Base-by-base conservation (phyloP, 2,888 invertebrate genomes). In the Pyralis farinalis region DNA sequence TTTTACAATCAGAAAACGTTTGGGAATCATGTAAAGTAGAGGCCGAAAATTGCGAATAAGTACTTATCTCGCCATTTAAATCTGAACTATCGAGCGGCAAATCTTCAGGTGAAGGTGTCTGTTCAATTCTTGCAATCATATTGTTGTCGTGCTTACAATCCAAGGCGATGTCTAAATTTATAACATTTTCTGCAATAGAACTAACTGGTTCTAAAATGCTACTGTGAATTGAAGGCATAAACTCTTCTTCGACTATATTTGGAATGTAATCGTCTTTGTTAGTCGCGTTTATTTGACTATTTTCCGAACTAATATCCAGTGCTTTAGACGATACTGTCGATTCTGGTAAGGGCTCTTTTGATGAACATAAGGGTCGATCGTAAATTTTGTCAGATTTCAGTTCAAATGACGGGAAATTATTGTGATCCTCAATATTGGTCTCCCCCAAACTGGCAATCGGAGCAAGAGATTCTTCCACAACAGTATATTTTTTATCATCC, bases 21-120 rank as follows among this genome's bases (percentile, higher is more conserved):
- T 90, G 90, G n/a, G 90, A 86, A 56, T 90, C 90, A 43, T 88
- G 90, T 47, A 90, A 65, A 7, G 90, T 77, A 44, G 90, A 80
- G 48, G 71, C 77, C 34, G 88, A 89, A 59, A 88, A 87, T 46
- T 88, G 90, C 4, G 88, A 87, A 55, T 91, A 88, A 22, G 90
- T 90, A 51, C 88, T 87, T 40, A 90, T 87, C 65, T 92, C 92
- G 4, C 92, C 91, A 54, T 89, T 87, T 11, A 92, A 90, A 42
- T 93, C 93, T 7, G 93, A 92, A 10, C 94, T 94, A 71, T 96
- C 96, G 27, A 96, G 80, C 0, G 96, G 96, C 37, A 96, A 80
- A 63, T 96, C 96, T 81, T 96, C 96, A 0, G 96, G 94, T 0
- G 96, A 96, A 1, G 96, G 96, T 1, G 96, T 96, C 62, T 95